A percentile compares a stretch with the other conserved stretches of the same genome.
These are phyloP conservation scores for Cliona cf. orientalis DNA, from an alignment of 37 sponge, comb jelly and placozoan genomes.

Conservation along the genomic window DNA sequence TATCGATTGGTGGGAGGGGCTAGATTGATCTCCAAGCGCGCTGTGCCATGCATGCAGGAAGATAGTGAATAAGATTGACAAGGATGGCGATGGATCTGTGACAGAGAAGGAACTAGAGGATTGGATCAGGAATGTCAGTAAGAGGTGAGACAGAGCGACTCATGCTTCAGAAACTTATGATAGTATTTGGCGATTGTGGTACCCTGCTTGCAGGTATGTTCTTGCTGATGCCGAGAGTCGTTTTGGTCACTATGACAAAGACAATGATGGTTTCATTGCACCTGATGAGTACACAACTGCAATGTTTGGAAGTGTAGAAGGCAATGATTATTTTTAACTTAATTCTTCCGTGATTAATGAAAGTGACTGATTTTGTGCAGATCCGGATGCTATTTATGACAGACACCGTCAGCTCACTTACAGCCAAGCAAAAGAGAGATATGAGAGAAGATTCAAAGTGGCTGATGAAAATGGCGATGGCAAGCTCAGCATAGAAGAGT, in stretches of 20 bases:
- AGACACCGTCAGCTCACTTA: constrained; percentile 47
- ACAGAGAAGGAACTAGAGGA: constrained; percentile 73
- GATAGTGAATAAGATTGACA: constrained; percentile 78
- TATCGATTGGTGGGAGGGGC: background rate
- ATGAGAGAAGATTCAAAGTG: constrained; percentile 50
- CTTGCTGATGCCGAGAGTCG: constrained; percentile 58
- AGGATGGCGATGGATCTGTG: constrained; percentile 64
- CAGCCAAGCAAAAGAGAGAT: constrained; percentile 47
- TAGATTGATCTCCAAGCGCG: background rate
- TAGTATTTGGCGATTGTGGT: background rate
- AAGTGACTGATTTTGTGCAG: constrained; percentile 8
- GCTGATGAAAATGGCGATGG: constrained; percentile 78
- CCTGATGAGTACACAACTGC: constrained; percentile 55
- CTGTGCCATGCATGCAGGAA: constrained; percentile 24
- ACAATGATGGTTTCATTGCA: constrained; percentile 52
- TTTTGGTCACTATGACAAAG: constrained; percentile 54
- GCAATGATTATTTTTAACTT: background rate
- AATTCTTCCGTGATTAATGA: background rate
- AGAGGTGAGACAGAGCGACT: no score
- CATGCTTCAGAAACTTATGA: background rate
- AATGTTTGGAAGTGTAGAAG: constrained; percentile 41
- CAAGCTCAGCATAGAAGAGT: constrained; percentile 70
- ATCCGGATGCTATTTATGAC: constrained; percentile 58
- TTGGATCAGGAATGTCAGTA: constrained; percentile 74
- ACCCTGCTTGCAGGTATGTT: constrained; percentile 45